phyloP scores from a whole-genome alignment of 2,888 invertebrate species.

The Magallana nippona region DNA sequence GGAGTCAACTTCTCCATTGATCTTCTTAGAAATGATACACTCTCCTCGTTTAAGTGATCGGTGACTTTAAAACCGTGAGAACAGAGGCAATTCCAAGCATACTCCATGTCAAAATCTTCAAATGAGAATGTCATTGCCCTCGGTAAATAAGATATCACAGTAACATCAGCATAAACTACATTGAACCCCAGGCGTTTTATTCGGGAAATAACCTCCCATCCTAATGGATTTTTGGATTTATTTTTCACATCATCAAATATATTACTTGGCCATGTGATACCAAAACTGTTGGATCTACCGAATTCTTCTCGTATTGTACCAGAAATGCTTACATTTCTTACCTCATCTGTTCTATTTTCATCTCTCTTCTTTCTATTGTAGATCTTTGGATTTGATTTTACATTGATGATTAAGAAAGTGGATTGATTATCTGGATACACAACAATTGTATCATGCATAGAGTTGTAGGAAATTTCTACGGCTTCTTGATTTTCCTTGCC shows the following conservation, averaged over 20 bases:
- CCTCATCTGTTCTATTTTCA: neutral
- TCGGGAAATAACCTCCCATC: neutral
- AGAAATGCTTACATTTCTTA: neutral
- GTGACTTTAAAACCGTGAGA: slow-evolving; percentile 38
- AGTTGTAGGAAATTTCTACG: neutral
- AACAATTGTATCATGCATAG: neutral
- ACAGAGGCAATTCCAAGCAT: slow-evolving; percentile 40
- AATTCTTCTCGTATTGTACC: neutral
- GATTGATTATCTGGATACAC: neutral
- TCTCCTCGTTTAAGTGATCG: neutral
- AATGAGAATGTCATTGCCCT: neutral
- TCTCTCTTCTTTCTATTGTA: neutral
- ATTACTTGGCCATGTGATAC: neutral
- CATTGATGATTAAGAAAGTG: neutral
- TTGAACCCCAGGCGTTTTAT: neutral
- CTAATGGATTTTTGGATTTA: neutral
- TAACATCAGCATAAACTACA: neutral
- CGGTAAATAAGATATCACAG: neutral
- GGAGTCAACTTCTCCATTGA: neutral
- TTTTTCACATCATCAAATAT: neutral
- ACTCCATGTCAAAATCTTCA: slow-evolving; percentile 27
- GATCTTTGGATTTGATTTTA: slow-evolving; percentile 13
- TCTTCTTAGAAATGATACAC: neutral
- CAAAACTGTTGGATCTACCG: neutral
- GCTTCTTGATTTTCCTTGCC: neutral